These are phyloP conservation scores for Gortyna flavago DNA, from an alignment of 2,888 invertebrate genomes.

Conservation along the genomic window DNA sequence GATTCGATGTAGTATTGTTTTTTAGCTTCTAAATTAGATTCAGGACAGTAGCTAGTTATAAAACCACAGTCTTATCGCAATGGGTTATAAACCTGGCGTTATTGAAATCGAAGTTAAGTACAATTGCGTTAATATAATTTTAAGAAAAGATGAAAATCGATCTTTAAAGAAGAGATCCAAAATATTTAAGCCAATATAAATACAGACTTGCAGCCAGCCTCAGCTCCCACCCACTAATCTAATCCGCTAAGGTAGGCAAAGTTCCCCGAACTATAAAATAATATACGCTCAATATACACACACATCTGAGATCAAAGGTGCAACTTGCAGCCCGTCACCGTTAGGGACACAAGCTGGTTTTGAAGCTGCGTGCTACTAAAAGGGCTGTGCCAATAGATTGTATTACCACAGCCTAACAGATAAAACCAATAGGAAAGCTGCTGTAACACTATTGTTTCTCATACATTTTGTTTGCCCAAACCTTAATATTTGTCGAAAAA, in stretches of 20 bases:
- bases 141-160: background rate
- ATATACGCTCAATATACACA: constrained; percentile 49
- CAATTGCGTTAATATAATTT: constrained; percentile 3
- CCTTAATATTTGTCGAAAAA: background rate
- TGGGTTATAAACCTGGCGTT: constrained; percentile 58
- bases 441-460: background rate
- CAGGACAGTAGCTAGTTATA: constrained; percentile 31
- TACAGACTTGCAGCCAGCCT: constrained; percentile 7
- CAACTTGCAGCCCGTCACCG: constrained; percentile 40
- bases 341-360: constrained; percentile 51
- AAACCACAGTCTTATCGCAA: constrained; percentile 52
- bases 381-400: constrained; percentile 42
- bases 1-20: constrained; percentile 28
- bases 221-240: constrained; percentile 6
- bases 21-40: constrained; percentile 46
- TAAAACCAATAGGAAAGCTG: constrained; percentile 28
- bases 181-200: constrained; percentile 15
- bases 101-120: constrained; percentile 25
- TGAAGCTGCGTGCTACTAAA: constrained; percentile 40
- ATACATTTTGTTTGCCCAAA: background rate
- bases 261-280: constrained; percentile 57
- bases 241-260: constrained; percentile 11
- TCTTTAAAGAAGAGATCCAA: constrained; percentile 11
- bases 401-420: constrained; percentile 22
- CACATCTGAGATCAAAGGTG: constrained; percentile 68